phyloP scores from a whole-genome alignment of 2,888 invertebrate genomes.

The Lysandra coridon region DNA sequence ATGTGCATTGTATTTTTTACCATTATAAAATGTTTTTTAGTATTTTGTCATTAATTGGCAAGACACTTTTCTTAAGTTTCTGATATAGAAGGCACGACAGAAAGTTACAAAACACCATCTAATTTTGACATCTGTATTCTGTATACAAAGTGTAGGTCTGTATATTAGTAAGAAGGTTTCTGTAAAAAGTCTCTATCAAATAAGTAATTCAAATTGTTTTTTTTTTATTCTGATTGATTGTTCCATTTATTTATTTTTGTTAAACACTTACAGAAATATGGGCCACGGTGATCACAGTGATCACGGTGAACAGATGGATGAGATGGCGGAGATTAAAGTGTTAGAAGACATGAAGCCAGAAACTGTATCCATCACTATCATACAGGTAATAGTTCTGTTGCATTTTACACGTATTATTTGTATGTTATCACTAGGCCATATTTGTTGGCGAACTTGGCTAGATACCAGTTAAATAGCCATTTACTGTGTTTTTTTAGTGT shows the following conservation, averaged over 20 bases:
- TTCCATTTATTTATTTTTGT: neutral
- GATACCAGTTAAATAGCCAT: too few relatives aligned
- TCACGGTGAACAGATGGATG: constrained; percentile 45
- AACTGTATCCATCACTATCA: constrained; percentile 71
- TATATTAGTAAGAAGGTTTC: too few relatives aligned
- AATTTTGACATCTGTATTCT: neutral
- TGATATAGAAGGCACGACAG: neutral
- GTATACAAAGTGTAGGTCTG: too few relatives aligned
- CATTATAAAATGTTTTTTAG: neutral
- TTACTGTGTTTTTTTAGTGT: too few relatives aligned
- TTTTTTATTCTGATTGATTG: neutral
- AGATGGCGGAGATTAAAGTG: constrained; percentile 49
- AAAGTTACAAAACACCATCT: neutral
- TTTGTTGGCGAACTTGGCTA: too few relatives aligned
- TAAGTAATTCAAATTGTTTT: too few relatives aligned
- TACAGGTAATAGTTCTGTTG: constrained; percentile 55
- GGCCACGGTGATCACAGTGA: constrained; percentile 56
- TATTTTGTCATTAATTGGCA: neutral
- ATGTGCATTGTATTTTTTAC: constrained; percentile 41
- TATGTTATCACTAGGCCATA: neutral
- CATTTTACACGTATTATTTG: neutral
- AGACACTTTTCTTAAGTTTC: neutral
- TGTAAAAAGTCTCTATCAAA: too few relatives aligned
- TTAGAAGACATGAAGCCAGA: constrained; percentile 72
- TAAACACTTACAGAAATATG: constrained; percentile 52